These are phyloP conservation scores for Chaetura pelagica DNA, from an alignment of 2,113 vertebrate species.

Conservation along the genomic window DNA sequence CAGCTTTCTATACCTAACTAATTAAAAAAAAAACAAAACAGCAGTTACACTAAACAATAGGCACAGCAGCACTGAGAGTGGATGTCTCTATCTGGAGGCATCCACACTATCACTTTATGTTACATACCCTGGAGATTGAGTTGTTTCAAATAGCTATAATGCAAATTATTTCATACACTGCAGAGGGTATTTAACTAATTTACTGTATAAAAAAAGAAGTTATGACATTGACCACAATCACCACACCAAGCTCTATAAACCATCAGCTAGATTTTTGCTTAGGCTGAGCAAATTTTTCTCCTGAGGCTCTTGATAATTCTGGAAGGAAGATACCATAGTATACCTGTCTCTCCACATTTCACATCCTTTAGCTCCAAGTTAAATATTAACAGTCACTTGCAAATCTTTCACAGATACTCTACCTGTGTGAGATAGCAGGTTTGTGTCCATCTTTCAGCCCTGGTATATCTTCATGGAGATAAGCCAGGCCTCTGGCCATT, in stretches of 20 bases:
- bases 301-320: background rate
- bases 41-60: background rate
- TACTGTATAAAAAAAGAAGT: background rate
- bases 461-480: conserved; percentile 96
- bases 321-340: background rate
- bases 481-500: conserved; percentile 93
- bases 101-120: background rate
- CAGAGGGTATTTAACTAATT: background rate
- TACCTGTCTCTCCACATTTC: rapidly evolving
- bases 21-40: background rate
- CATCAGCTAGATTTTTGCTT: background rate
- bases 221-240: too few species aligned
- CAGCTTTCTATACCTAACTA: background rate
- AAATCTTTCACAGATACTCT: background rate
- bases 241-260: background rate
- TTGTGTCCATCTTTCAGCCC: conserved; percentile 97
- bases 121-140: rapidly evolving
- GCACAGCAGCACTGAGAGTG: background rate
- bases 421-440: conserved; percentile 96
- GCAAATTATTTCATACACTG: background rate
- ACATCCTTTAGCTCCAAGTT: background rate
- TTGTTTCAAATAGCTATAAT: background rate
- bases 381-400: too few species aligned
- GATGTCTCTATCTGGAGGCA: background rate
- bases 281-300: background rate